These are phyloP conservation scores for Drosophila sp. DNA, from an alignment of 1,140 invertebrate genomes.

Conservation along the genomic window DNA sequence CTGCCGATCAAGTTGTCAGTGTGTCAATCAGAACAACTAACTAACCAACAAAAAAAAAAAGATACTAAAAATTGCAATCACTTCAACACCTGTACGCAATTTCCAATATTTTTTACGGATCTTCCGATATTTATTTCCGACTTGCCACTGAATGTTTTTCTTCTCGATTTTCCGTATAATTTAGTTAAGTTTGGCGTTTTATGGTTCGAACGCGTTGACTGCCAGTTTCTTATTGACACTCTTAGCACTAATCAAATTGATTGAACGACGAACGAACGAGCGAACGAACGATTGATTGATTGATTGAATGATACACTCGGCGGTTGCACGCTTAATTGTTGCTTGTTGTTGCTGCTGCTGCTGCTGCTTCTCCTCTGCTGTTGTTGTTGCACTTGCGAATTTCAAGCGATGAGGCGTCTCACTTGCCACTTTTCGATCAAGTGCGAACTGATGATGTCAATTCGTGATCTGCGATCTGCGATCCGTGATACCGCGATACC, in stretches of 20 bases:
- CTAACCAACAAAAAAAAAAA: constrained; percentile 4
- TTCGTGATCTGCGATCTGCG: constrained; percentile 16
- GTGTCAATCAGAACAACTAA: constrained; percentile 31
- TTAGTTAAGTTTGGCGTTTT: constrained; percentile 48
- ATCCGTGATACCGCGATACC: background rate
- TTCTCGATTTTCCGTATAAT: constrained; percentile 22
- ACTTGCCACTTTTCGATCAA: constrained; percentile 73
- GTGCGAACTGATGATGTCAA: constrained; percentile 63
- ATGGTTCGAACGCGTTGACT: constrained; percentile 67
- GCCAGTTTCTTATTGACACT: constrained; percentile 31
- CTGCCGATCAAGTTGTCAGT: constrained; percentile 45
- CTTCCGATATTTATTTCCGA: constrained; percentile 7
- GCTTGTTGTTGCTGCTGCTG: constrained; percentile 38
- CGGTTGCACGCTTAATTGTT: constrained; percentile 8
- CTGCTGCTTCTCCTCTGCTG: constrained; percentile 16
- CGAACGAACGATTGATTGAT: constrained; percentile 44
- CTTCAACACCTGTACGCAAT: constrained; percentile 44
- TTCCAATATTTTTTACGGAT: constrained; percentile 33
- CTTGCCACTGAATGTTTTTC: constrained; percentile 24
- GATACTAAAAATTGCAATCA: constrained; percentile 31
- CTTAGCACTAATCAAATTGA: constrained; percentile 27
- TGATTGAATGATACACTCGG: constrained; percentile 56
- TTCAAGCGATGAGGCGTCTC: constrained; percentile 67
- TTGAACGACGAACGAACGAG: constrained; percentile 43
- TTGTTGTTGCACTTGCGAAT: constrained; percentile 37